These are phyloP conservation scores for Drosophila sturtevanti DNA, from an alignment of 1,140 invertebrate genomes.

Conservation along the genomic window DNA sequence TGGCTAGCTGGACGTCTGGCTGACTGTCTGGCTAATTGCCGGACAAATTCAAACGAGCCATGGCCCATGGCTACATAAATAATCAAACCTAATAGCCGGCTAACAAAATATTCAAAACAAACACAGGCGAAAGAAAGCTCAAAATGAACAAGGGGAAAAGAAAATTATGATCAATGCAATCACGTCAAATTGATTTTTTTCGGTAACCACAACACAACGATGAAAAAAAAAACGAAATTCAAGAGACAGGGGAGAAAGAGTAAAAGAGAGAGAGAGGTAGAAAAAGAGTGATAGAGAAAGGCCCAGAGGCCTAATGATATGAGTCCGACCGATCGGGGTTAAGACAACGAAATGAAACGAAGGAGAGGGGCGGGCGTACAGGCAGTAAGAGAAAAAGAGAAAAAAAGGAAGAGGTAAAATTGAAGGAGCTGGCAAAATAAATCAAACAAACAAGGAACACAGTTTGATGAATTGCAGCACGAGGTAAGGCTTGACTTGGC, in stretches of 20 bases:
- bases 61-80: conserved; percentile 17
- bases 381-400: no score
- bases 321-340: not conserved
- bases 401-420: conserved; percentile 4
- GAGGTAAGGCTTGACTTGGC: conserved; percentile 16
- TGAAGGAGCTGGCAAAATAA: conserved; percentile 29
- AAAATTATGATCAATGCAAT: conserved; percentile 39
- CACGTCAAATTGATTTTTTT: conserved; percentile 34
- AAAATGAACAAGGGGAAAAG: conserved; percentile 11
- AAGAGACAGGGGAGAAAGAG: not conserved
- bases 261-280: not conserved
- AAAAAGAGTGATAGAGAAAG: not conserved
- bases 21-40: conserved; percentile 9
- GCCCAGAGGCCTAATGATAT: conserved; percentile 22
- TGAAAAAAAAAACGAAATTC: no score
- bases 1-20: not conserved
- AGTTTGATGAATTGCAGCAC: conserved; percentile 27
- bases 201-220: conserved; percentile 8
- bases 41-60: conserved; percentile 18
- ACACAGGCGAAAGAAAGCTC: conserved; percentile 8
- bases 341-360: not conserved
- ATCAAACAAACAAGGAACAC: conserved; percentile 27
- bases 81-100: conserved; percentile 16
- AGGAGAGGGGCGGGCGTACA: no score
- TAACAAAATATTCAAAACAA: conserved; percentile 14